phyloP scores from a whole-genome alignment of 1,140 invertebrate genomes.

The Gryon sp. region DNA sequence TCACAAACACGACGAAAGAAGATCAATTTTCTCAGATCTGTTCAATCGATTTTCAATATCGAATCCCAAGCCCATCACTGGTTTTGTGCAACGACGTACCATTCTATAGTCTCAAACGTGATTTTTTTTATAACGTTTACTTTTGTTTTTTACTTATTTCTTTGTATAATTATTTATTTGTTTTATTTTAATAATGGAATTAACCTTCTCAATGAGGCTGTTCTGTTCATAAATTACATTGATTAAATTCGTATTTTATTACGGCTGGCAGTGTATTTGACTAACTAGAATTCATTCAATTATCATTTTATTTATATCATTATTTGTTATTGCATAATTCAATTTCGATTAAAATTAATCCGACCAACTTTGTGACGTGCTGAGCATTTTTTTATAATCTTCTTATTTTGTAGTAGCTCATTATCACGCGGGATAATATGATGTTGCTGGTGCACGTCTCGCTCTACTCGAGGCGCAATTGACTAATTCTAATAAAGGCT shows the following conservation, averaged over 20 bases:
- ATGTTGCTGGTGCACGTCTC: conserved; percentile 22
- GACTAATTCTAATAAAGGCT: conserved; percentile 70
- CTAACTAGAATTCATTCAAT: conserved; percentile 63
- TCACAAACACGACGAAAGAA: conserved; percentile 4
- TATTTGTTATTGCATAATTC: conserved; percentile 38
- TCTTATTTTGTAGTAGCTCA: no score
- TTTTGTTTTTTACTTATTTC: no score
- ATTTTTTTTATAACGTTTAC: background rate
- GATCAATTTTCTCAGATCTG: background rate
- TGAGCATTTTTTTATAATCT: no score
- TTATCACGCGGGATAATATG: conserved; percentile 28
- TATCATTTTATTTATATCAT: conserved; percentile 16
- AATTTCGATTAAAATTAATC: conserved; percentile 49
- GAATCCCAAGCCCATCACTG: conserved; percentile 44
- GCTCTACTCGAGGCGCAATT: conserved; percentile 32
- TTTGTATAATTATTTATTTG: no score
- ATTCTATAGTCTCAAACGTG: conserved; percentile 8
- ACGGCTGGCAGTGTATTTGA: conserved; percentile 73
- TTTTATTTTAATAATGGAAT: no score
- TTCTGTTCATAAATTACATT: conserved; percentile 55
- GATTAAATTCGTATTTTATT: conserved; percentile 73
- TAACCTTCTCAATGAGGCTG: conserved; percentile 46
- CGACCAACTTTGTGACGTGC: conserved; percentile 57
- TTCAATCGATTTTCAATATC: background rate
- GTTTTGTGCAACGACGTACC: conserved; percentile 40